A percentile compares a stretch with the other conserved stretches of the same genome.
phyloP scores from a whole-genome alignment of 2,888 invertebrate species.

The Drosophila infuscata region DNA sequence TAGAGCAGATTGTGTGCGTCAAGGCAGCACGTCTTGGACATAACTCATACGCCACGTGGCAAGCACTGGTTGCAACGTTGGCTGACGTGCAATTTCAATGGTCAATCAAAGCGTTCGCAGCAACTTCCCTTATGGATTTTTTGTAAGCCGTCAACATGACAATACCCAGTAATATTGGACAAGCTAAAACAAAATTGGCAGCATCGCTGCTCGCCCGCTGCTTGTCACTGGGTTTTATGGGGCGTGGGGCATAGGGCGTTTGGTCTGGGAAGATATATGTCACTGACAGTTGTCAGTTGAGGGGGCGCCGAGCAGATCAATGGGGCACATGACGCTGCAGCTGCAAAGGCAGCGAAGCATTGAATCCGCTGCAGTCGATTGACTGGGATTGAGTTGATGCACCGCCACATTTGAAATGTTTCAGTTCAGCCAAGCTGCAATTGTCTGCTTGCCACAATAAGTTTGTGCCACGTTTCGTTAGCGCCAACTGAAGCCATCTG shows the following conservation, averaged over 20 bases:
- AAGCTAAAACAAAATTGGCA: constrained; percentile 66
- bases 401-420: constrained; percentile 56
- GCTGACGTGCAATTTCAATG: constrained; percentile 76
- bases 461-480: constrained; percentile 47
- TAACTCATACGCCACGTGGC: constrained; percentile 73
- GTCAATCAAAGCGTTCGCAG: constrained; percentile 70
- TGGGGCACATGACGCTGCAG: constrained; percentile 47
- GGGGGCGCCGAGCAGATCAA: constrained; percentile 48
- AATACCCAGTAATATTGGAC: constrained; percentile 71
- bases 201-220: constrained; percentile 34
- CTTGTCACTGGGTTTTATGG: constrained; percentile 10
- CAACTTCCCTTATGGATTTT: constrained; percentile 51
- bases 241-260: neutral
- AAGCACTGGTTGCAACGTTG: constrained; percentile 28
- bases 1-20: constrained; percentile 31
- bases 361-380: constrained; percentile 42
- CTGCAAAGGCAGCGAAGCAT: constrained; percentile 28
- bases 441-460: constrained; percentile 56
- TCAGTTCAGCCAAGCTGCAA: constrained; percentile 28
- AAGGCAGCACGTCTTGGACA: constrained; percentile 53
- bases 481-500: constrained; percentile 48
- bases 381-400: constrained; percentile 59
- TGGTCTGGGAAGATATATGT: constrained; percentile 7
- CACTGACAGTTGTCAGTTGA: constrained; percentile 8
- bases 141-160: constrained; percentile 55